Conservation (phyloP, 2,888 invertebrate genomes). For the Physocephala rufipes region DNA sequence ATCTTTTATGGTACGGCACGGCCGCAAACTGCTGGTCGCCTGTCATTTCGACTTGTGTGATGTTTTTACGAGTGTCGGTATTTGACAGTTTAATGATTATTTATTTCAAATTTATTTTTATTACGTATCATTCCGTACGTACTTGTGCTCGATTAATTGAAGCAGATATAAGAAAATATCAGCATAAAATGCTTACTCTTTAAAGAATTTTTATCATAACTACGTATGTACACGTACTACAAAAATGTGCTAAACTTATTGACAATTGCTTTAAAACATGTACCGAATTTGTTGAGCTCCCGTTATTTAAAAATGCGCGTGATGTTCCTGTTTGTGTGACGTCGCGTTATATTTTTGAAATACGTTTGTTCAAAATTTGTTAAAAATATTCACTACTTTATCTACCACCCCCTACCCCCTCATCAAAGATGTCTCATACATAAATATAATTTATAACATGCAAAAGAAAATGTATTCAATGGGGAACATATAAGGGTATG, state of each 20-base stretch:
- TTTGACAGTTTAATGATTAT: slow-evolving; percentile 60
- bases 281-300: slow-evolving; percentile 9
- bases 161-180: not conserved
- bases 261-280: not conserved
- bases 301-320: slow-evolving; percentile 28
- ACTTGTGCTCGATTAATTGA: not conserved
- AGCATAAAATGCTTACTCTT: not conserved
- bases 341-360: not conserved
- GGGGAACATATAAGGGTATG: too few species aligned
- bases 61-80: slow-evolving; percentile 61
- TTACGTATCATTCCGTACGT: slow-evolving; percentile 36
- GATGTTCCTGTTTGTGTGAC: slow-evolving; percentile 1
- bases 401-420: not conserved
- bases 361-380: not conserved
- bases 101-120: slow-evolving; percentile 49
- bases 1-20: slow-evolving; percentile 35
- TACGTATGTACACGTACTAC: not conserved
- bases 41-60: slow-evolving; percentile 62
- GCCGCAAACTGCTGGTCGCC: slow-evolving; percentile 51
- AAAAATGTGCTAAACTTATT: not conserved
- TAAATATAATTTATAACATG: too few species aligned
- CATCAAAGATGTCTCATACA: too few species aligned
- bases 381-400: not conserved
- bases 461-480: too few species aligned
- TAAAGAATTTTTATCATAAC: not conserved